Percentiles rank a stretch among this genome's conserved stretches.
These are phyloP conservation scores for Cheilosia soror DNA, from an alignment of 2,888 invertebrate genomes.

Conservation along the genomic window DNA sequence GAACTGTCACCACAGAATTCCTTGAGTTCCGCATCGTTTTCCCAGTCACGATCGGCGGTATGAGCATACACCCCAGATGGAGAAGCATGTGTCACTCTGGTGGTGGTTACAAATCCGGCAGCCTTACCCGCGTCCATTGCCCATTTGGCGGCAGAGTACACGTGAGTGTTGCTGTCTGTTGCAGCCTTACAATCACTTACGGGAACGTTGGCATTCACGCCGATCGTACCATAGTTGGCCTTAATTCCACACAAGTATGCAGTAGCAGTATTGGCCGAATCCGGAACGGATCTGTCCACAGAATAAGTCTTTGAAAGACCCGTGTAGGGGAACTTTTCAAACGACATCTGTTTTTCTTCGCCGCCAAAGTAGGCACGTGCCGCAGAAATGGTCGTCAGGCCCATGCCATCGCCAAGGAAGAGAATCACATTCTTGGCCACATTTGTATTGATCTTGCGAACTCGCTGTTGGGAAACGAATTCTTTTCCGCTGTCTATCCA, in stretches of 20 bases:
- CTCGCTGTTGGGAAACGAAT: slow-evolving; percentile 80
- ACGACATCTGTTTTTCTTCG: slow-evolving; percentile 89
- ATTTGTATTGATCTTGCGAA: slow-evolving; percentile 80
- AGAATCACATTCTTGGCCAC: slow-evolving; percentile 91
- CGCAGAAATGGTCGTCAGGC: slow-evolving; percentile 91
- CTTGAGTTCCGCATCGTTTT: slow-evolving; percentile 86
- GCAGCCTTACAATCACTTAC: slow-evolving; percentile 87
- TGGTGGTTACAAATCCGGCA: slow-evolving; percentile 90
- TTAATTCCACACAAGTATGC: slow-evolving; percentile 92
- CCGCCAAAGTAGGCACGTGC: slow-evolving; percentile 91
- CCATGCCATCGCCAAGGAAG: slow-evolving; percentile 96
- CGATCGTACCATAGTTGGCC: slow-evolving; percentile 90
- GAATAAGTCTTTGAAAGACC: slow-evolving; percentile 91
- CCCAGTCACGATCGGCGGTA: slow-evolving; percentile 89
- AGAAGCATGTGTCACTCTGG: slow-evolving; percentile 91
- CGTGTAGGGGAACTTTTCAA: slow-evolving; percentile 90
- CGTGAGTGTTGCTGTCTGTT: slow-evolving; percentile 85
- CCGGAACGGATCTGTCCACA: slow-evolving; percentile 90
- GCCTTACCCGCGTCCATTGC: slow-evolving; percentile 88
- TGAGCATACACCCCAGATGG: slow-evolving; percentile 88
- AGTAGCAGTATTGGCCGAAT: slow-evolving; percentile 93
- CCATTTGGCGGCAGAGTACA: slow-evolving; percentile 89
- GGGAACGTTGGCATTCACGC: slow-evolving; percentile 88
- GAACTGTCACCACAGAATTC: slow-evolving; percentile 83
- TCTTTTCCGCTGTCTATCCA: slow-evolving; percentile 79